A percentile compares a stretch with the other conserved stretches of the same genome.
phyloP scores from a whole-genome alignment of 2,113 vertebrate genomes.

The Hepsetus odoe region DNA sequence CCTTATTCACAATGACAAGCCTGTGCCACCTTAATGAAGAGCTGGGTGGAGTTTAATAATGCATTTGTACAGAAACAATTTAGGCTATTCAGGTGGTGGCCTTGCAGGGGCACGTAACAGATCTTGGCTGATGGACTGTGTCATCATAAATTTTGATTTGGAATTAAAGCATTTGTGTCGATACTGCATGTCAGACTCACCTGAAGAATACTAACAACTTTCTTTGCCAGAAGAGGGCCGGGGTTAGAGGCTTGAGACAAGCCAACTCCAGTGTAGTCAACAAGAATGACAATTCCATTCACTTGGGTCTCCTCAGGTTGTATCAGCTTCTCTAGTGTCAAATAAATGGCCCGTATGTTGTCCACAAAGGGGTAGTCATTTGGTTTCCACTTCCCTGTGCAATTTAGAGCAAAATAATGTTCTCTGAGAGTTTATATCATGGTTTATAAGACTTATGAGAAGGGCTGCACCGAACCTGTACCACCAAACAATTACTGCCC shows the following conservation, averaged over 20 bases:
- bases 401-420: background rate
- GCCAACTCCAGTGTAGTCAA: conserved; percentile 95
- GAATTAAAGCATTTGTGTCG: background rate
- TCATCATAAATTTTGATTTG: too few relatives aligned
- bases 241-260: conserved; percentile 97
- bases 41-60: too few relatives aligned
- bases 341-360: conserved; percentile 93
- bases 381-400: conserved; percentile 92
- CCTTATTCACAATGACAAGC: too few relatives aligned
- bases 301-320: conserved; percentile 97
- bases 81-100: too few relatives aligned
- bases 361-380: conserved; percentile 94
- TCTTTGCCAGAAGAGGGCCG: conserved; percentile 97
- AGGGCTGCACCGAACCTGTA: background rate
- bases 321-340: conserved; percentile 97
- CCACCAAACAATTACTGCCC: too few relatives aligned
- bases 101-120: too few relatives aligned
- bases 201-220: conserved; percentile 97
- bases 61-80: too few relatives aligned
- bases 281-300: conserved; percentile 95
- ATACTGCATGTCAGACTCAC: conserved; percentile 68
- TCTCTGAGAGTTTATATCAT: background rate
- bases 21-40: too few relatives aligned
- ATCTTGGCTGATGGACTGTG: too few relatives aligned
- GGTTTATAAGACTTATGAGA: background rate